These are phyloP conservation scores for Agonopterix heracliana DNA, from an alignment of 2,888 invertebrate species.

Conservation along the genomic window DNA sequence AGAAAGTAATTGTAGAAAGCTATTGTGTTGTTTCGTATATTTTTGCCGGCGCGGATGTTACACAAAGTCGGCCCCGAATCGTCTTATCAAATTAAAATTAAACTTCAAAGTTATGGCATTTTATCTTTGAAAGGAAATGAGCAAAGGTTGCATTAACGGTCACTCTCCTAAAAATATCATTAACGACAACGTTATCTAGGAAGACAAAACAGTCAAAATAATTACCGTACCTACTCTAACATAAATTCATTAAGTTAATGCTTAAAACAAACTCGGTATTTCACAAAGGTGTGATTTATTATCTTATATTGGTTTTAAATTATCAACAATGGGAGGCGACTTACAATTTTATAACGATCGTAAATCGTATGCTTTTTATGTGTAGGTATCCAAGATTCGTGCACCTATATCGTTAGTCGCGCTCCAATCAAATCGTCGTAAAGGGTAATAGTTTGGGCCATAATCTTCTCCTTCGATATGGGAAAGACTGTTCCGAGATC, in stretches of 20 bases:
- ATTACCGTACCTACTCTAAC: constrained; percentile 11
- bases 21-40: background rate
- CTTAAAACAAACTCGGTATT: constrained; percentile 15
- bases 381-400: constrained; percentile 45
- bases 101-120: too few species aligned
- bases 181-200: constrained; percentile 12
- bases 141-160: constrained; percentile 24
- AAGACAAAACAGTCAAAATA: constrained; percentile 7
- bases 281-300: constrained; percentile 38
- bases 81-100: too few species aligned
- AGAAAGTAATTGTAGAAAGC: background rate
- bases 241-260: constrained; percentile 2
- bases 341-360: constrained; percentile 53
- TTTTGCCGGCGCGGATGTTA: too few species aligned
- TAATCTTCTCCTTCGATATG: constrained; percentile 63
- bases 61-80: too few species aligned
- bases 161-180: constrained; percentile 16
- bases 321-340: constrained; percentile 49
- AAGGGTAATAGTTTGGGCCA: constrained; percentile 61
- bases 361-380: constrained; percentile 61
- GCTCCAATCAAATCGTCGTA: constrained; percentile 66
- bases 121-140: constrained; percentile 12
- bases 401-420: constrained; percentile 61
- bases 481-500: constrained; percentile 59
- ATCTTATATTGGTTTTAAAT: constrained; percentile 51